A percentile compares a stretch with the other conserved stretches of the same genome.
These are phyloP conservation scores for Heliconius congener DNA, from an alignment of 1,140 invertebrate genomes.

Conservation along the genomic window DNA sequence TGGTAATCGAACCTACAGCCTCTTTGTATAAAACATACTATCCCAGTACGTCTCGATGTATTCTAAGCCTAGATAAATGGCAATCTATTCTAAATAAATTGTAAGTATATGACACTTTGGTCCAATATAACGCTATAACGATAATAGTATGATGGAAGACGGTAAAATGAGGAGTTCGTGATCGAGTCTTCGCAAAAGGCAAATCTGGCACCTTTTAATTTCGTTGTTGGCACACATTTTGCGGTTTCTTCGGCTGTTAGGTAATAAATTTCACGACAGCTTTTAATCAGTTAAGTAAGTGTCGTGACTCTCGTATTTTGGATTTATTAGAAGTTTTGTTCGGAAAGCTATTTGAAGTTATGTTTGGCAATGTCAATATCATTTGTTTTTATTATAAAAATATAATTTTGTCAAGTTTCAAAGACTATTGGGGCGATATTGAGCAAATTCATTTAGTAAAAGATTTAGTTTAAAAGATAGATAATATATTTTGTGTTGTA, in stretches of 20 bases:
- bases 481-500: no score
- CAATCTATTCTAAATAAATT: not conserved
- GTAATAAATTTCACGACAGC: slow-evolving; percentile 4
- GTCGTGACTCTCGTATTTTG: slow-evolving; percentile 5
- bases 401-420: not conserved
- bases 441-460: no score
- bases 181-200: slow-evolving; percentile 24
- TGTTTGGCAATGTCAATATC: not conserved
- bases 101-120: not conserved
- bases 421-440: not conserved
- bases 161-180: slow-evolving; percentile 25
- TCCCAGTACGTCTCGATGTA: not conserved
- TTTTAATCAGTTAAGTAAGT: not conserved
- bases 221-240: slow-evolving; percentile 28
- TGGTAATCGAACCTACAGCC: not conserved
- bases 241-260: slow-evolving; percentile 18
- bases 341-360: not conserved
- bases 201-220: slow-evolving; percentile 33
- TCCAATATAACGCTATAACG: not conserved
- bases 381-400: no score
- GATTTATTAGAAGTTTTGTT: not conserved
- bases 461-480: no score
- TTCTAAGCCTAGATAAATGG: not conserved
- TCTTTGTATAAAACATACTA: no score
- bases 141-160: slow-evolving; percentile 10